Conservation (phyloP, 2,888 invertebrate genomes). For the Drosophila niveifrons region DNA sequence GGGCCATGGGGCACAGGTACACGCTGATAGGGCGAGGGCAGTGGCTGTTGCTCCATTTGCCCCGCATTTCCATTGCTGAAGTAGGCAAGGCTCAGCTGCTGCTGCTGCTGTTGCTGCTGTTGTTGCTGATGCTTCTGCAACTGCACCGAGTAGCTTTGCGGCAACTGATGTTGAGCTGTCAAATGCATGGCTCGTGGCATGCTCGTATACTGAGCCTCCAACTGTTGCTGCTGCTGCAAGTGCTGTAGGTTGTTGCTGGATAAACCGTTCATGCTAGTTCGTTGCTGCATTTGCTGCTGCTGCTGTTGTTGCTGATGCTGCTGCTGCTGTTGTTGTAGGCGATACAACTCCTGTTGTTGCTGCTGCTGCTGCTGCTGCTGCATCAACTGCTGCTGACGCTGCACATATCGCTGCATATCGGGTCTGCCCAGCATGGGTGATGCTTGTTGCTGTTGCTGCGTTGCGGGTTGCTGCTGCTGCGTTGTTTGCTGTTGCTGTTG, state of each 20-base stretch:
- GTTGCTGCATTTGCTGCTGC: conserved; percentile 82
- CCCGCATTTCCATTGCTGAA: conserved; percentile 81
- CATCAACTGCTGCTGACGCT: conserved; percentile 79
- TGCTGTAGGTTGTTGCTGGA: conserved; percentile 75
- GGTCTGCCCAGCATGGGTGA: conserved; percentile 79
- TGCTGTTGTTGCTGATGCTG: conserved; percentile 81
- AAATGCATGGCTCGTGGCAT: conserved; percentile 64
- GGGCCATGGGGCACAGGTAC: conserved; percentile 87
- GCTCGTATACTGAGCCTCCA: conserved; percentile 70
- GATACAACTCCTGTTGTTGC: conserved; percentile 80
- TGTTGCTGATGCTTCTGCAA: conserved; percentile 76
- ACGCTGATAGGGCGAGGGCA: conserved; percentile 87
- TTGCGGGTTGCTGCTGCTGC: conserved; percentile 61
- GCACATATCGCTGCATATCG: conserved; percentile 84
- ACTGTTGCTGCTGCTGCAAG: conserved; percentile 75
- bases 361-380: conserved; percentile 79
- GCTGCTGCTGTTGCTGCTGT: conserved; percentile 40
- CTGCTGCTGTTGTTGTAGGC: conserved; percentile 60
- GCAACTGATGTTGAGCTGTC: conserved; percentile 54
- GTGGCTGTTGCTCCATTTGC: conserved; percentile 29
- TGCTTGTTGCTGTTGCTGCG: conserved; percentile 60
- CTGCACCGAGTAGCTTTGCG: conserved; percentile 79
- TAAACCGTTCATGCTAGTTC: conserved; percentile 49
- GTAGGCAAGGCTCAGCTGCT: conserved; percentile 62
- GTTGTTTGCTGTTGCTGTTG: conserved; percentile 74